Evolutionary conservation across 2,888 invertebrate genomes (phyloP).

Genomic region (Fragum sueziense): DNA sequence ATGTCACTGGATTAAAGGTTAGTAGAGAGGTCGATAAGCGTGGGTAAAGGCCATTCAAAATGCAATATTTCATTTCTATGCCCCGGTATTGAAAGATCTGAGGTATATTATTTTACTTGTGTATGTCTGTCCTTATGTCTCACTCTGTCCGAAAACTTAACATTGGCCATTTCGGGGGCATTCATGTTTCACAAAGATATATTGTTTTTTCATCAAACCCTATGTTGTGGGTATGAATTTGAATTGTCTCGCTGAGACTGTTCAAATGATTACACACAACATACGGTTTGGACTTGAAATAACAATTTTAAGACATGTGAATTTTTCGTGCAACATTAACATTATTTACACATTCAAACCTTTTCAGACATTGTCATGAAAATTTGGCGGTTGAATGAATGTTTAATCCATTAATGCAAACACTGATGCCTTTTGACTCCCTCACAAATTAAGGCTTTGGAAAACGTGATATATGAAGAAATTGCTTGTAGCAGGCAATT

Average conservation of each 20-base stretch:
- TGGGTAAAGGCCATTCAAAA: no score
- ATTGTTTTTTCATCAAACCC: not conserved
- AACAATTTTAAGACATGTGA: not conserved
- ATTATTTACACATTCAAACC: not conserved
- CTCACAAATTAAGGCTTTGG: not conserved
- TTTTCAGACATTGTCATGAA: not conserved
- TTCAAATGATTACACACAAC: no score
- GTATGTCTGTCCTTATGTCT: no score
- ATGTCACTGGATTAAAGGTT: constrained; percentile 94
- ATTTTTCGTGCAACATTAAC: not conserved
- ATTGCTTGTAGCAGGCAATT: not conserved
- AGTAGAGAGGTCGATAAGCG: no score
- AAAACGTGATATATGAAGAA: not conserved
- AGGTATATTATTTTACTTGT: no score
- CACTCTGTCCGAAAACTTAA: no score
- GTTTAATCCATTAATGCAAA: not conserved
- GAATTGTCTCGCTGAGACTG: no score
- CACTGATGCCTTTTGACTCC: not conserved
- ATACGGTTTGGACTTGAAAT: no score
- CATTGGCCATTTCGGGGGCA: no score
- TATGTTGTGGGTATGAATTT: no score
- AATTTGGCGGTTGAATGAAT: not conserved
- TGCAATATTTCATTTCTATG: not conserved
- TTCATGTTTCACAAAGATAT: no score
- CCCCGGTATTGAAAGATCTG: no score